A percentile compares a stretch with the other conserved stretches of the same genome.
These are phyloP conservation scores for Lophius americanus DNA, from an alignment of 2,797 vertebrate species.

Conservation along the genomic window DNA sequence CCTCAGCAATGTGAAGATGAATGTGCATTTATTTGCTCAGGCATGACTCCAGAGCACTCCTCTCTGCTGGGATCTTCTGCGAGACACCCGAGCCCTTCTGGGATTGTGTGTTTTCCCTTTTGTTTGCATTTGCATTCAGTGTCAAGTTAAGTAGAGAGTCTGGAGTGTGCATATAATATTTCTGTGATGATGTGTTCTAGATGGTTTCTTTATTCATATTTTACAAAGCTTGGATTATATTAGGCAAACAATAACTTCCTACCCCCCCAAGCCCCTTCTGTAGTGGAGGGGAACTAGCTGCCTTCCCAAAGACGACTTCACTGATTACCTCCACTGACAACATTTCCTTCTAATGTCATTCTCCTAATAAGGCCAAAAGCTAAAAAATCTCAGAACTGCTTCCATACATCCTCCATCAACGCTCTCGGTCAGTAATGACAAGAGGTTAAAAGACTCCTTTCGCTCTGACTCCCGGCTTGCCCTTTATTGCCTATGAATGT, in stretches of 20 bases:
- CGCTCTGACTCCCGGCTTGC: conserved; percentile 21
- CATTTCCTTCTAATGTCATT: conserved; percentile 8
- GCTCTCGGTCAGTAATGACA: conserved; percentile 7
- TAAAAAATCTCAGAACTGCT: neutral
- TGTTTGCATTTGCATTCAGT: conserved; percentile 20
- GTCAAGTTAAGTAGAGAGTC: neutral
- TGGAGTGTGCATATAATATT: conserved; percentile 12
- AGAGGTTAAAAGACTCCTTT: neutral
- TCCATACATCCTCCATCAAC: neutral
- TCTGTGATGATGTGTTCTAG: conserved; percentile 8
- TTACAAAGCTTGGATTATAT: conserved; percentile 24
- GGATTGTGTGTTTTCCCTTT: conserved; percentile 18
- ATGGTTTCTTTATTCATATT: conserved; percentile 43
- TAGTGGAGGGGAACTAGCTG: conserved; percentile 25
- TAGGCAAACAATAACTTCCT: conserved; percentile 20
- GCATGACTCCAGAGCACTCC: conserved; percentile 23
- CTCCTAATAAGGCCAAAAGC: conserved; percentile 14
- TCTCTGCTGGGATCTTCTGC: conserved; percentile 37
- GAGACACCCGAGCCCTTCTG: conserved; percentile 8
- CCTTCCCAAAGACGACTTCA: conserved; percentile 7
- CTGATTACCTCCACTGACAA: conserved; percentile 15
- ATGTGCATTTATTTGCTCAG: conserved; percentile 35
- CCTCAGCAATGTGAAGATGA: conserved; percentile 47
- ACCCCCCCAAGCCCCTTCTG: conserved; percentile 5
- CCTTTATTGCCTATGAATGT: conserved; percentile 25